These are phyloP conservation scores for Ommatoiulus sabulosus DNA, from an alignment of 2,888 invertebrate genomes.

Conservation along the genomic window DNA sequence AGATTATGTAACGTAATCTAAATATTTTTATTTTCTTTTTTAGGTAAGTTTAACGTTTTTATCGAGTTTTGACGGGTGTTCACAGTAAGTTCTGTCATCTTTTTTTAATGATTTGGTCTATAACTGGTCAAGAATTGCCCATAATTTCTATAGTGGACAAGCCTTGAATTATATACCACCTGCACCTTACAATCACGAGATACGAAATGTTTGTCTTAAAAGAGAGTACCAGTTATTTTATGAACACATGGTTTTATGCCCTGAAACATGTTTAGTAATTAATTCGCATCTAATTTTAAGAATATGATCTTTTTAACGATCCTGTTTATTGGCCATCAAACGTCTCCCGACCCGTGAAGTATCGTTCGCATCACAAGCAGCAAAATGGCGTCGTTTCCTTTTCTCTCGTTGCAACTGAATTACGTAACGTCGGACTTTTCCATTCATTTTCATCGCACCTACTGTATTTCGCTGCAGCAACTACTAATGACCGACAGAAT, in stretches of 20 bases:
- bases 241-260: background rate
- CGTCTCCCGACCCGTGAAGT: background rate
- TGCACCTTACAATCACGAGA: too few relatives aligned
- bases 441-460: background rate
- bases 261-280: conserved; percentile 18
- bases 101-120: too few relatives aligned
- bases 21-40: background rate
- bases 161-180: too few relatives aligned
- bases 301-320: background rate
- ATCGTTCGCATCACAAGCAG: background rate
- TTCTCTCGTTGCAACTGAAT: background rate
- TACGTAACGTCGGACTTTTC: background rate
- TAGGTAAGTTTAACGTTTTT: conserved; percentile 12
- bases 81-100: background rate
- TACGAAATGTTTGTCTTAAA: too few relatives aligned
- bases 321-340: conserved; percentile 35
- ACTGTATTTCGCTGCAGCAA: background rate
- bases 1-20: too few relatives aligned
- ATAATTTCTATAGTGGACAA: too few relatives aligned
- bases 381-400: conserved; percentile 29
- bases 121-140: too few relatives aligned
- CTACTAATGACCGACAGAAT: background rate
- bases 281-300: background rate
- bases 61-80: background rate
- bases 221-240: background rate